Evolutionary conservation across 2,113 vertebrate species (phyloP), one percentile per base, ranked within the genome.

Genomic region (Gallinago paraguaiae): DNA sequence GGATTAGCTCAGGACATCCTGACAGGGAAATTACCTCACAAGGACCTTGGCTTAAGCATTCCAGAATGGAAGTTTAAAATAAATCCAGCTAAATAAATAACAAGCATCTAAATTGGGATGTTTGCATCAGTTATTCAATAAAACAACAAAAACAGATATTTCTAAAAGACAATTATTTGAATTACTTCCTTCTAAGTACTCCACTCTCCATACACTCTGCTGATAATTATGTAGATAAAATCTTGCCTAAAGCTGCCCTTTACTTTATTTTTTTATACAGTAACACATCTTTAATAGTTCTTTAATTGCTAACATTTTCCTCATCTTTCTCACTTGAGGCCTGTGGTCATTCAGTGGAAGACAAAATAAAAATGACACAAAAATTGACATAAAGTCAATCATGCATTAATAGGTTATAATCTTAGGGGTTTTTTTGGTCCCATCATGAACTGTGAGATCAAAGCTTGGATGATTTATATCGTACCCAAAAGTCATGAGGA

Each of bases 1-100:
- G 74, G 74, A 96, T 82, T 95, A 95, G 56, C 43, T 93, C 56
- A 74, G 81, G 53, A 89, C 91, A 87, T 97, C 91, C 92, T 93
- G 91, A 64, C 20, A 41, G 57, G 83, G 65, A 93, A 95, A 84
- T 95, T 92, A 63, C 72, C 14, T 93, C 72, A 84, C 39, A 86
- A 71, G 53, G 65, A 64, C 43, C 60, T 95, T 95, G 69, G 77
- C 77, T 89, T 78, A 43, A 95, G 33, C 28, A 91, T 78, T 92
- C 43, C 68, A 75, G 74, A 92, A 56, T 41, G 23, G 48, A 84
- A 91, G 30, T 81, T 56, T 37, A 35, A 56, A 80, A 65, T 56
- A 90, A 87, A 57, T 78, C 22, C 25, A 46, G 10, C 45, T 41
- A 92, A 94, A 92, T 61, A 82, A 87, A 68, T 69, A 92, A 17